Percentiles rank a stretch among this genome's conserved stretches.
Conservation (phyloP, 2,797 vertebrate species). For the Potorous gilbertii region DNA sequence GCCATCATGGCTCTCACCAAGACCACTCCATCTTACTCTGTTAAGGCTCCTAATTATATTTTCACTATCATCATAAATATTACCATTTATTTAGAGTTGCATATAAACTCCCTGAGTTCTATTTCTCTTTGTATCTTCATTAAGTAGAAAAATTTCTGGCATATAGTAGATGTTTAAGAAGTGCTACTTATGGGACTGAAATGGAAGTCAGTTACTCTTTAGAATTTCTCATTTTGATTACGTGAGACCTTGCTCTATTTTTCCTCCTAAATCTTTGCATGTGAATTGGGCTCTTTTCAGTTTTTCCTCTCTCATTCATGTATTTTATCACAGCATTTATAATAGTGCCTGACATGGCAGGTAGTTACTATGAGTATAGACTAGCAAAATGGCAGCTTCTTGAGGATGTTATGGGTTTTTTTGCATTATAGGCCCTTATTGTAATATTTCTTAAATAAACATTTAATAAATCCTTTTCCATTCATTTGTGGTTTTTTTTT, state of each 20-base stretch:
- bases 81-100: neutral
- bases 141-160: neutral
- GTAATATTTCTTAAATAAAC: neutral
- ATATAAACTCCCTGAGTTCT: neutral
- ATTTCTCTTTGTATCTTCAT: neutral
- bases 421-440: neutral
- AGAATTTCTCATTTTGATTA: neutral
- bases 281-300: neutral
- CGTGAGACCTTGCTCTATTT: neutral
- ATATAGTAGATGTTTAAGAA: neutral
- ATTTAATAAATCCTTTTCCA: neutral
- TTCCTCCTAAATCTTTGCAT: neutral
- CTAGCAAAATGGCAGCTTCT: neutral
- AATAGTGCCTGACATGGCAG: neutral
- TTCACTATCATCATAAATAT: neutral
- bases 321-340: neutral
- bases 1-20: neutral
- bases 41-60: neutral
- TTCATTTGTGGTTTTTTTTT: neutral
- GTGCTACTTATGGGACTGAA: neutral
- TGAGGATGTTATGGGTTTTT: neutral
- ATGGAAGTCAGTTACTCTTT: neutral
- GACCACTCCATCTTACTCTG: neutral
- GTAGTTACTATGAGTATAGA: neutral
- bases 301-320: neutral